Evolutionary conservation across 1,140 invertebrate species (phyloP).

Genomic region (Drosophila chauvacae): DNA sequence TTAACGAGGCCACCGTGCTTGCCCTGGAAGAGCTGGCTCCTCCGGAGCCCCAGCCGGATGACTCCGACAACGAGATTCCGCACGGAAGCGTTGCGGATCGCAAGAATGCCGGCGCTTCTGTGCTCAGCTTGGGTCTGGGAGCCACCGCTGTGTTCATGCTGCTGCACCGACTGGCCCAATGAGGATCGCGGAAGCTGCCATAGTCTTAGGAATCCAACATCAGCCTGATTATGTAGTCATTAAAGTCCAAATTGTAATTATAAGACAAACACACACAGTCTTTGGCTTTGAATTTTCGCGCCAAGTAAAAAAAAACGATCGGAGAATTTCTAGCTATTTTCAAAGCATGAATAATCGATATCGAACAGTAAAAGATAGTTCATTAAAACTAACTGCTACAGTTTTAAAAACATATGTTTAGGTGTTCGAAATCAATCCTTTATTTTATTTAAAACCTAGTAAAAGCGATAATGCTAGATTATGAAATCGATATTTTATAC

Average conservation of each 20-base stretch:
- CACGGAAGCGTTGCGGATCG: conserved; percentile 64
- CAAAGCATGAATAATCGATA: background rate
- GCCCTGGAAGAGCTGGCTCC: conserved; percentile 86
- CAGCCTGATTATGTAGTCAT: conserved; percentile 36
- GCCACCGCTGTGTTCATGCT: conserved; percentile 41
- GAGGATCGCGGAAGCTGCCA: conserved; percentile 2
- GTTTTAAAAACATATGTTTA: background rate
- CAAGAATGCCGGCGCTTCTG: conserved; percentile 47
- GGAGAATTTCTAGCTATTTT: background rate
- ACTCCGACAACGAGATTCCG: conserved; percentile 68
- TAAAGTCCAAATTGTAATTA: conserved; percentile 59
- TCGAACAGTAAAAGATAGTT: background rate
- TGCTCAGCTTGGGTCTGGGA: conserved; percentile 51
- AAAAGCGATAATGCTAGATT: no score
- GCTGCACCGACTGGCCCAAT: conserved; percentile 44
- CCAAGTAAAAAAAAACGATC: background rate
- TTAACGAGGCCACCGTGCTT: conserved; percentile 87
- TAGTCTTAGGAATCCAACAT: conserved; percentile 38
- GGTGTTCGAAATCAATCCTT: background rate
- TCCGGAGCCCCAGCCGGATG: conserved; percentile 77
- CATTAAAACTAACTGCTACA: background rate
- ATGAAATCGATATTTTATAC: background rate
- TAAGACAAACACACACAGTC: background rate
- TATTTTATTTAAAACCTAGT: background rate
- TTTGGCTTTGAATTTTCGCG: background rate